Percentiles rank a stretch among this genome's conserved stretches.
phyloP scores from a whole-genome alignment of 2,888 invertebrate genomes.

The Hypomecis atomaria region DNA sequence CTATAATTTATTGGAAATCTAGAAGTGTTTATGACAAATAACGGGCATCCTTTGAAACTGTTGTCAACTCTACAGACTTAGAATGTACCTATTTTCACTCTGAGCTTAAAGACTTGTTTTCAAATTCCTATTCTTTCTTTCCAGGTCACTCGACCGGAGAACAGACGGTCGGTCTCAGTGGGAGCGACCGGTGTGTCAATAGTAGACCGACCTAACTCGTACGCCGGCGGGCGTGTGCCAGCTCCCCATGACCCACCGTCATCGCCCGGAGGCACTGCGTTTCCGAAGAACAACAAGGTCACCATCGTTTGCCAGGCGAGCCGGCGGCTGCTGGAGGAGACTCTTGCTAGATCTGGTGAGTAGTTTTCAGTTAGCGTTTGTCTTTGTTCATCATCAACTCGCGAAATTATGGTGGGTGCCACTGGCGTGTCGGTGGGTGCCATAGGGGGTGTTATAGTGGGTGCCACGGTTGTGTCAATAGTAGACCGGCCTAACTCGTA shows the following conservation, averaged over 20 bases:
- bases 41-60: too few species aligned
- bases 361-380: neutral
- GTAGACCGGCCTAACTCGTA: slow-evolving; percentile 66
- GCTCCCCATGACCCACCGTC: slow-evolving; percentile 75
- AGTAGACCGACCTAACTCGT: slow-evolving; percentile 64
- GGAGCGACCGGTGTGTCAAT: slow-evolving; percentile 56
- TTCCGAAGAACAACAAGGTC: slow-evolving; percentile 57
- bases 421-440: neutral
- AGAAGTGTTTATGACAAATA: too few species aligned
- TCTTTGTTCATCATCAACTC: too few species aligned
- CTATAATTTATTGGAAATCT: too few species aligned
- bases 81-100: neutral
- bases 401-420: neutral
- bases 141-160: slow-evolving; percentile 71
- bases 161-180: slow-evolving; percentile 71
- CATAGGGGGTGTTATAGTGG: slow-evolving; percentile 55
- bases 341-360: slow-evolving; percentile 81
- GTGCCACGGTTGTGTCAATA: slow-evolving; percentile 53
- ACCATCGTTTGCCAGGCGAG: slow-evolving; percentile 83
- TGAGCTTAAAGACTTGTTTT: neutral
- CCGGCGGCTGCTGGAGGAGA: slow-evolving; percentile 88
- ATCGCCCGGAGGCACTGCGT: slow-evolving; percentile 71
- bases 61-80: too few species aligned
- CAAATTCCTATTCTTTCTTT: slow-evolving; percentile 26
- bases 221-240: slow-evolving; percentile 71